phyloP scores from a whole-genome alignment of 2,888 invertebrate genomes.

The Hypena proboscidalis region DNA sequence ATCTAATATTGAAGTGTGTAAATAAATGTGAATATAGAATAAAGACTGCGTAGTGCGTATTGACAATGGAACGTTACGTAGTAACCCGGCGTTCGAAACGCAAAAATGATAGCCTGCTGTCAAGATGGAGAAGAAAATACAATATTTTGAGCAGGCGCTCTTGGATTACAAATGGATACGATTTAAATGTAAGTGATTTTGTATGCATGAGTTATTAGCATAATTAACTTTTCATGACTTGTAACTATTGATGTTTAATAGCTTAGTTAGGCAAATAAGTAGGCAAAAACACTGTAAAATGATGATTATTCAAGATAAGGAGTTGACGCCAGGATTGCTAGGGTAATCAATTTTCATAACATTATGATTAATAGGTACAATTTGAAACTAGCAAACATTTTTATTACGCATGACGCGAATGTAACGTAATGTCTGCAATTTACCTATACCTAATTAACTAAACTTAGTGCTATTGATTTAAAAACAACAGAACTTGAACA shows the following conservation, averaged over 20 bases:
- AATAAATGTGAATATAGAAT: slow-evolving; percentile 38
- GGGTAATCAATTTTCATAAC: not conserved
- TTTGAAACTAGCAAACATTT: too few species aligned
- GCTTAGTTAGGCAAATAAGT: not conserved
- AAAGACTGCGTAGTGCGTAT: slow-evolving; percentile 50
- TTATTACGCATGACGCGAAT: too few species aligned
- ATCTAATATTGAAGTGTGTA: slow-evolving; percentile 30
- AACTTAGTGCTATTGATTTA: too few species aligned
- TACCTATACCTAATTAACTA: too few species aligned
- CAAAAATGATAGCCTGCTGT: slow-evolving; percentile 69
- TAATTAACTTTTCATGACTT: slow-evolving; percentile 5
- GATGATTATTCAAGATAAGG: slow-evolving; percentile 5
- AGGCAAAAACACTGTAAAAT: slow-evolving; percentile 2
- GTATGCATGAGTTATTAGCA: slow-evolving; percentile 1
- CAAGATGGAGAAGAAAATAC: slow-evolving; percentile 72
- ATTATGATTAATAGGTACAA: too few species aligned
- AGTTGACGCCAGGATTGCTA: not conserved
- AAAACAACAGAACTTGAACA: too few species aligned
- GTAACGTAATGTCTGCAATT: too few species aligned
- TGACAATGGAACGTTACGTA: slow-evolving; percentile 71
- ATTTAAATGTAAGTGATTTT: slow-evolving; percentile 70
- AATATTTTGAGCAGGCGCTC: slow-evolving; percentile 63
- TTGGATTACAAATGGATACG: slow-evolving; percentile 74
- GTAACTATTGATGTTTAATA: slow-evolving; percentile 12
- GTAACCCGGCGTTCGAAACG: slow-evolving; percentile 74